phyloP scores from a whole-genome alignment of 2,888 invertebrate species.

The Diaprepes abbreviatus region DNA sequence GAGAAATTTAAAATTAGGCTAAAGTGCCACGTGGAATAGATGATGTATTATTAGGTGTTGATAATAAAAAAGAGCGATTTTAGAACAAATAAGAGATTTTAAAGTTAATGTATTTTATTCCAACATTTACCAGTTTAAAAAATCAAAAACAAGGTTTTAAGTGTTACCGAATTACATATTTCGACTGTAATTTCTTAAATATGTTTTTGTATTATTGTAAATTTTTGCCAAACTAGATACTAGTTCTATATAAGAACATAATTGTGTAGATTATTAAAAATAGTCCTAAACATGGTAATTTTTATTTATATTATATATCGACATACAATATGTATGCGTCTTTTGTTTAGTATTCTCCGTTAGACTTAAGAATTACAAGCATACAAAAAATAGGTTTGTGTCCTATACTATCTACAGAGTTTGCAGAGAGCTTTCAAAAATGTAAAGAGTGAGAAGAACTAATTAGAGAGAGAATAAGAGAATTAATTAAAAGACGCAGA shows the following conservation, averaged over 20 bases:
- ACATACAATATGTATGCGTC: slow-evolving; percentile 10
- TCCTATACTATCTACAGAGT: too few species aligned
- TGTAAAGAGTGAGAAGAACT: too few species aligned
- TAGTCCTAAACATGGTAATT: slow-evolving; percentile 14
- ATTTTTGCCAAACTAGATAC: slow-evolving; percentile 33
- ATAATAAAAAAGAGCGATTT: slow-evolving; percentile 2
- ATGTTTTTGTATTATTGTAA: not conserved
- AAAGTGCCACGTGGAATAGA: not conserved
- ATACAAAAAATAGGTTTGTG: too few species aligned
- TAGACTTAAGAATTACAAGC: too few species aligned
- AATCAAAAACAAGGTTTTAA: not conserved
- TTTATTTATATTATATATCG: slow-evolving; percentile 4
- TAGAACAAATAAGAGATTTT: too few species aligned
- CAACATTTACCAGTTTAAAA: too few species aligned
- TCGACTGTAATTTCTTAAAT: not conserved
- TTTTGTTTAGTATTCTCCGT: not conserved
- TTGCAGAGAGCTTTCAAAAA: too few species aligned
- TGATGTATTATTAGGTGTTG: slow-evolving; percentile 3
- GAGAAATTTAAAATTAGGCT: not conserved
- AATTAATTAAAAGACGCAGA: not conserved
- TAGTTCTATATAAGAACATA: slow-evolving; percentile 14
- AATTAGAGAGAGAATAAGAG: too few species aligned
- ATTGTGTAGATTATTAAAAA: slow-evolving; percentile 22
- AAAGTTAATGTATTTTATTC: too few species aligned
- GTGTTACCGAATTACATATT: not conserved